Conservation (phyloP, 2,797 vertebrate species). For the Melanotaenia boesemani region DNA sequence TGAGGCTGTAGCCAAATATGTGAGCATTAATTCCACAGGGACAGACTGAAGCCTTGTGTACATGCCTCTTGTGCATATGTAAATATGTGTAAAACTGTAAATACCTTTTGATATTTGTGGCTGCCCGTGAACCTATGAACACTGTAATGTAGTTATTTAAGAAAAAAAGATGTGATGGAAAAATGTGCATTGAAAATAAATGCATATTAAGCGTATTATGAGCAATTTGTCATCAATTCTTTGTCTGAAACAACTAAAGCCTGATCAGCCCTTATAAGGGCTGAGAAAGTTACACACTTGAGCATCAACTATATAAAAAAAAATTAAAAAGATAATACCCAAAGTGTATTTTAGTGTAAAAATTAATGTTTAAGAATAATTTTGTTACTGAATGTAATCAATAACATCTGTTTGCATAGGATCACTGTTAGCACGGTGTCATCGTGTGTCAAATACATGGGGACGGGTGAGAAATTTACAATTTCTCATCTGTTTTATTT, state of each 20-base stretch:
- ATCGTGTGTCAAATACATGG: no score
- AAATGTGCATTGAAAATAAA: slow-evolving; percentile 77
- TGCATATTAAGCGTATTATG: slow-evolving; percentile 56
- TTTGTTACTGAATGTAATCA: background rate
- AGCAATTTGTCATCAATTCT: background rate
- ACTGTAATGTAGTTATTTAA: slow-evolving; percentile 79
- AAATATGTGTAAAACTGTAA: slow-evolving; percentile 78
- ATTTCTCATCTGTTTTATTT: background rate
- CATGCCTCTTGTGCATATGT: slow-evolving; percentile 75
- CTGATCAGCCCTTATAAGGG: background rate
- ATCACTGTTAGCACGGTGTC: no score
- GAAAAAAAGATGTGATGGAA: slow-evolving; percentile 30
- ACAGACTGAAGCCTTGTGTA: slow-evolving; percentile 64
- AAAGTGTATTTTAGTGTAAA: background rate
- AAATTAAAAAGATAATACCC: background rate
- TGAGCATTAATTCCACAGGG: slow-evolving; percentile 59
- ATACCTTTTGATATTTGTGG: slow-evolving; percentile 74
- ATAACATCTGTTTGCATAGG: background rate
- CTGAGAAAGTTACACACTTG: no score
- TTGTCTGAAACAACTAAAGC: background rate
- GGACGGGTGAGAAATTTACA: background rate
- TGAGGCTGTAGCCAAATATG: slow-evolving; percentile 68
- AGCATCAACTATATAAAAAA: no score
- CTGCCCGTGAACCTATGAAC: slow-evolving; percentile 55
- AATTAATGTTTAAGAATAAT: background rate